Percentiles rank a stretch among this genome's conserved stretches.
Evolutionary conservation across 2,797 vertebrate genomes (phyloP).

Genomic region (Sandelia bainsii): DNA sequence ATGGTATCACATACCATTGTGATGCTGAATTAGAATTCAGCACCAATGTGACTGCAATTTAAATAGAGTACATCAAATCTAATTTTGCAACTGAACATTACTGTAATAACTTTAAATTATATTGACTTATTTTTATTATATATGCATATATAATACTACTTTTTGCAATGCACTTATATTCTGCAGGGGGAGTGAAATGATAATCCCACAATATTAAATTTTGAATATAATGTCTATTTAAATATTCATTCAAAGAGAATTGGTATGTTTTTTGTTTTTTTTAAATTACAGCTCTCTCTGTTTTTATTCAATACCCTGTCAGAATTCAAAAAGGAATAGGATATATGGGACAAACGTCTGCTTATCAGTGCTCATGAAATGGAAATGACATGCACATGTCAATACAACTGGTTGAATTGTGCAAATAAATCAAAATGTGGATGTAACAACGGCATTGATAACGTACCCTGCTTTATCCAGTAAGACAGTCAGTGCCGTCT

Average conservation of each 20-base stretch:
- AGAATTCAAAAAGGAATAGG: slow-evolving; percentile 25
- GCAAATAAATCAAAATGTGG: slow-evolving; percentile 54
- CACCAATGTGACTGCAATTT: slow-evolving; percentile 23
- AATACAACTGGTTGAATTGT: slow-evolving; percentile 37
- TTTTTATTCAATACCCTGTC: slow-evolving; percentile 23
- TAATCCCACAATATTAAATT: slow-evolving; percentile 71
- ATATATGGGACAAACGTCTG: slow-evolving; percentile 8
- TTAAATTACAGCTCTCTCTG: slow-evolving; percentile 9
- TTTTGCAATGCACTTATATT: slow-evolving; percentile 44
- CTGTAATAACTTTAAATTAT: slow-evolving; percentile 40
- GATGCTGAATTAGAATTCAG: slow-evolving; percentile 32
- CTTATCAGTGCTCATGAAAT: slow-evolving; percentile 46
- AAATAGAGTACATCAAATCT: slow-evolving; percentile 28
- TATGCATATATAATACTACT: slow-evolving; percentile 48
- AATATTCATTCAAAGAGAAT: slow-evolving; percentile 56
- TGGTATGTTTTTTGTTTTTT: slow-evolving; percentile 43
- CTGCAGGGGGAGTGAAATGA: slow-evolving; percentile 62
- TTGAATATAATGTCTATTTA: slow-evolving; percentile 64
- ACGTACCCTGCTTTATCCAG: slow-evolving; percentile 41
- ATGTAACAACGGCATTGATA: slow-evolving; percentile 43
- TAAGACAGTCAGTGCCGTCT: slow-evolving; percentile 25
- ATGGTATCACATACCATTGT: slow-evolving; percentile 15
- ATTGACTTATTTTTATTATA: slow-evolving; percentile 50
- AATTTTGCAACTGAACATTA: slow-evolving; percentile 35
- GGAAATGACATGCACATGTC: slow-evolving; percentile 49